Evolutionary conservation across 1,140 invertebrate species (phyloP).

Genomic region (Hylaeus anthracinus): DNA sequence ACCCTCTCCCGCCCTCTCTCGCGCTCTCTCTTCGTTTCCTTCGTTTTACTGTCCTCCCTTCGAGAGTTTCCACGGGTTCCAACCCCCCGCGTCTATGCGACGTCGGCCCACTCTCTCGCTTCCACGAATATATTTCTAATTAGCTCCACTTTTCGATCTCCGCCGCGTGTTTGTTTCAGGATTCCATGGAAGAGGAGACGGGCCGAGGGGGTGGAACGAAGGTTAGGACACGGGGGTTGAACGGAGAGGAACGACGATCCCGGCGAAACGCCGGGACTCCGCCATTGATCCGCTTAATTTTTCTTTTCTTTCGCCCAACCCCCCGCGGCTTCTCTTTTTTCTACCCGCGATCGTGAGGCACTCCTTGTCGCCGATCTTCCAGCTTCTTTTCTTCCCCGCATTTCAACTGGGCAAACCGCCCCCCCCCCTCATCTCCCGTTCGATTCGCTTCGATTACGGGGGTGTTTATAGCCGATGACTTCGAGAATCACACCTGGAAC

Average conservation of each 20-base stretch:
- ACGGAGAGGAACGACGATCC: constrained; percentile 31
- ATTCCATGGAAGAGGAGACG: constrained; percentile 30
- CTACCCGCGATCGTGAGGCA: constrained; percentile 8
- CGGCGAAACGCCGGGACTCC: constrained; percentile 41
- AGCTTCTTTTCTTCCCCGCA: constrained; percentile 5
- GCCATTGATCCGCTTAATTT: constrained; percentile 72
- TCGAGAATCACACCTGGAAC: no score
- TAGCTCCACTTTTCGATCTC: constrained; percentile 72
- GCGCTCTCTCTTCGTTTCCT: background rate
- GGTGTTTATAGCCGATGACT: no score
- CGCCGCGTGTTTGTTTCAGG: constrained; percentile 64
- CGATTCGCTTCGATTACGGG: constrained; percentile 18
- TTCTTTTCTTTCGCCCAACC: constrained; percentile 48
- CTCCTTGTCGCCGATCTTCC: constrained; percentile 33
- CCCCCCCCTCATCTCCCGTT: constrained; percentile 14
- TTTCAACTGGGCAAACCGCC: background rate
- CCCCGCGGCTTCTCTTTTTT: background rate
- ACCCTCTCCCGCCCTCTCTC: background rate
- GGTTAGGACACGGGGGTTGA: constrained; percentile 11
- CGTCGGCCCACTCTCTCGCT: constrained; percentile 38
- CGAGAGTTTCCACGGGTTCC: constrained; percentile 8
- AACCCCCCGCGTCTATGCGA: constrained; percentile 1
- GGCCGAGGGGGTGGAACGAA: background rate
- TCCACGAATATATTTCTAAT: constrained; percentile 72
- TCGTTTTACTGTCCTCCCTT: background rate